Conservation (phyloP, 2,113 vertebrate species). For the Oncorhynchus keta region DNA sequence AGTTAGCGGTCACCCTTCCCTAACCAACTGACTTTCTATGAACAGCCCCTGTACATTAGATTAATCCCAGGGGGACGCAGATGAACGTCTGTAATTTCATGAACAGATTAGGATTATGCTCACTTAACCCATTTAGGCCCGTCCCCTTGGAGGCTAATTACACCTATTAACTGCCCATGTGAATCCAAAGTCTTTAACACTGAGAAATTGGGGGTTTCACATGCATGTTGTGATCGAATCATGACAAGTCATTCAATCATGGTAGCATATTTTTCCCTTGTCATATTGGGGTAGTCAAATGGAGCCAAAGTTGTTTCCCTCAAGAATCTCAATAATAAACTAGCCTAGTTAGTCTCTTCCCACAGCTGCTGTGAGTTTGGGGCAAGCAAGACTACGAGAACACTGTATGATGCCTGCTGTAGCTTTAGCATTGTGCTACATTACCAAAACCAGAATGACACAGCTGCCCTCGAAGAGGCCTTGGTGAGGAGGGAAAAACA, state of each 20-base stretch:
- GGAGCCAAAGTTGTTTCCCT: too few species aligned
- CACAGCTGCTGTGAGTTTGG: too few species aligned
- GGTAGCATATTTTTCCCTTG: too few species aligned
- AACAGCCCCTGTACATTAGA: slow-evolving; percentile 16
- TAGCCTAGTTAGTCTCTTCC: too few species aligned
- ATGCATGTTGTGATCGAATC: background rate
- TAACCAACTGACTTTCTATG: background rate
- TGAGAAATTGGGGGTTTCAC: background rate
- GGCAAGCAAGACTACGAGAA: too few species aligned
- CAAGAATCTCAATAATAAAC: too few species aligned
- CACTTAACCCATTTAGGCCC: slow-evolving; percentile 36
- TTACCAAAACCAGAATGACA: too few species aligned
- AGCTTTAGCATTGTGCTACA: too few species aligned
- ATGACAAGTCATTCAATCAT: background rate
- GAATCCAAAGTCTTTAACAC: slow-evolving; percentile 3
- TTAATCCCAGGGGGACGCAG: slow-evolving; percentile 25
- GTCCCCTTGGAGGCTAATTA: slow-evolving; percentile 40
- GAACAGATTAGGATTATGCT: slow-evolving; percentile 60
- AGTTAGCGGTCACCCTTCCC: background rate
- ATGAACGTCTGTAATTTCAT: slow-evolving; percentile 51
- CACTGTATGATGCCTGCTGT: too few species aligned
- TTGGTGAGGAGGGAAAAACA: slow-evolving; percentile 8
- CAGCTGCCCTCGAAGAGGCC: too few species aligned
- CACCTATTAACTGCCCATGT: slow-evolving; percentile 31
- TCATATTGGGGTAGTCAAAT: too few species aligned